Conservation (phyloP, 1,140 invertebrate genomes). For the Drosophila azteca region DNA sequence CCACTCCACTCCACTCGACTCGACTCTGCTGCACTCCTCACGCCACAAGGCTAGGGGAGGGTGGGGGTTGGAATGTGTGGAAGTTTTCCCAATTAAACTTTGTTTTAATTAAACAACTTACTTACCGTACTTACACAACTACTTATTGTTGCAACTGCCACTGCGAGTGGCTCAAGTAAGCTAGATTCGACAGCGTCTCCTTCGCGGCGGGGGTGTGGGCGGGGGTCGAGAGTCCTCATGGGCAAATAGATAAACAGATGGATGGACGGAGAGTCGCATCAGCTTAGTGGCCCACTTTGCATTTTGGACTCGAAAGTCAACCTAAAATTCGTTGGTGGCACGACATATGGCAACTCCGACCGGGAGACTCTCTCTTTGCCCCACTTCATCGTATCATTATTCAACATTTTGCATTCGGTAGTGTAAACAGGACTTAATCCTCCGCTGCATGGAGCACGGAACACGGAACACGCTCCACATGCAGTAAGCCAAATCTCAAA, state of each 20-base stretch:
- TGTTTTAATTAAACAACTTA: constrained; percentile 78
- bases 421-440: too few relatives aligned
- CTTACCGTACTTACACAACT: constrained; percentile 46
- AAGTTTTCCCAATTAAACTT: constrained; percentile 76
- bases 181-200: not conserved
- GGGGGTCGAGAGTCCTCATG: too few relatives aligned
- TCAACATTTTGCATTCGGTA: too few relatives aligned
- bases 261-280: not conserved
- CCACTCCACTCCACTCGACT: too few relatives aligned
- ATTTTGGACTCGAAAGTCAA: not conserved
- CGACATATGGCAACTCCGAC: too few relatives aligned
- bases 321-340: too few relatives aligned
- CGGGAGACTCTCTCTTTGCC: too few relatives aligned
- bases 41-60: constrained; percentile 3
- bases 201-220: too few relatives aligned
- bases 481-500: too few relatives aligned
- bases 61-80: not conserved
- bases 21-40: not conserved
- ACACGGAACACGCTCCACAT: too few relatives aligned
- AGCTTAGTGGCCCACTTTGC: constrained; percentile 27
- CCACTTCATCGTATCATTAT: too few relatives aligned
- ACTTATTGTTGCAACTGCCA: constrained; percentile 51
- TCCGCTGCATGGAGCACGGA: too few relatives aligned
- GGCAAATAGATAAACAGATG: not conserved
- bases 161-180: constrained; percentile 18